Evolutionary conservation across 2,888 invertebrate species (phyloP).

Genomic region (Stictocephala bisonia): DNA sequence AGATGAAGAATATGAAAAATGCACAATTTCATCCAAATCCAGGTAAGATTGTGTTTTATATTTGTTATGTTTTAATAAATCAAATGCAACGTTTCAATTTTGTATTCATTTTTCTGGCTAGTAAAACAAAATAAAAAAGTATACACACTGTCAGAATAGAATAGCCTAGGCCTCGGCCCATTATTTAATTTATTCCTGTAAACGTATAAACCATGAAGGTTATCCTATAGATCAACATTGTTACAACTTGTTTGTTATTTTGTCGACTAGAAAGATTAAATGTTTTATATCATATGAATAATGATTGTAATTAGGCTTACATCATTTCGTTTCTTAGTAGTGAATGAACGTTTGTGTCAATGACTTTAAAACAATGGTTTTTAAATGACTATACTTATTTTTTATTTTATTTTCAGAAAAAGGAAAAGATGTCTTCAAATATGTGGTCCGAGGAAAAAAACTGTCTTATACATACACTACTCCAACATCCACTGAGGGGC

Average conservation of each 20-base stretch:
- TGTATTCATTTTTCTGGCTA: conserved; percentile 2
- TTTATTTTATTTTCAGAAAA: not conserved
- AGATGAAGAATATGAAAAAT: conserved; percentile 20
- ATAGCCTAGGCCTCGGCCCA: conserved; percentile 13
- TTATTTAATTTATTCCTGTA: conserved; percentile 1
- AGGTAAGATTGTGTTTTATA: conserved; percentile 24
- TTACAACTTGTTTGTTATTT: conserved; percentile 3
- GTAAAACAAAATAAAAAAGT: conserved; percentile 7
- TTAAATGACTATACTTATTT: not conserved
- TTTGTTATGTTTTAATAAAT: conserved; percentile 2
- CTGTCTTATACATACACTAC: conserved; percentile 2
- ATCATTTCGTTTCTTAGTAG: not conserved
- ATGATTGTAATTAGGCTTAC: conserved; percentile 15
- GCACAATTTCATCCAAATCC: not conserved
- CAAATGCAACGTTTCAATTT: not conserved
- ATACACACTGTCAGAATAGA: too few relatives aligned
- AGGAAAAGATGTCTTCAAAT: not conserved
- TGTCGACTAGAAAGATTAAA: conserved; percentile 13
- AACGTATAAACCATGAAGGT: not conserved
- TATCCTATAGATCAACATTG: conserved; percentile 14
- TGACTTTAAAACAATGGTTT: conserved; percentile 9
- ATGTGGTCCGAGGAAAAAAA: not conserved
- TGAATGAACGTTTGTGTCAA: conserved; percentile 5
- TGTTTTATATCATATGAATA: not conserved
- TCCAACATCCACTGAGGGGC: conserved; percentile 4